Percentiles rank a stretch among this genome's conserved stretches.
Evolutionary conservation across 30 jellyfish, hydroid and myxozoan species (phyloP).

Genomic region (Aurelia sp.): DNA sequence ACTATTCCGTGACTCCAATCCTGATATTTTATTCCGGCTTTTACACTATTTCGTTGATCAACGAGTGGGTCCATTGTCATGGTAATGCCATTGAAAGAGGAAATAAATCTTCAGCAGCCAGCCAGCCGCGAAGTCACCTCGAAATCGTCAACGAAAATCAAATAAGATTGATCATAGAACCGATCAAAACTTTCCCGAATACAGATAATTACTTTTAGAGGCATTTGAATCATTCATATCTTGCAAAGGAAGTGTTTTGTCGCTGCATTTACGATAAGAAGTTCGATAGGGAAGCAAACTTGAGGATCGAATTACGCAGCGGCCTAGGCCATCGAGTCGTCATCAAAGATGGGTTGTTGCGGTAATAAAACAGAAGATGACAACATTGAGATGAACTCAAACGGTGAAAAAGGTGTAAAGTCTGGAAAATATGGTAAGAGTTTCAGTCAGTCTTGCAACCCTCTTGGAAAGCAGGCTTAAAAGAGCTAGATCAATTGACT

Average conservation of each 20-base stretch:
- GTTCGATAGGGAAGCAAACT: too few relatives aligned
- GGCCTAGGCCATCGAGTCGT: not conserved
- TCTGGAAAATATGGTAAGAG: conserved; percentile 71
- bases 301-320: too few relatives aligned
- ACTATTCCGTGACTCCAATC: too few relatives aligned
- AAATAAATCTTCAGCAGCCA: not conserved
- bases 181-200: too few relatives aligned
- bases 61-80: conserved; percentile 13
- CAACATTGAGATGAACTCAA: conserved; percentile 57
- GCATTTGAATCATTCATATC: too few relatives aligned
- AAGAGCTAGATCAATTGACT: too few relatives aligned
- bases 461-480: too few relatives aligned
- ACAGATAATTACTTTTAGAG: too few relatives aligned
- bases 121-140: not conserved
- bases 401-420: conserved; percentile 48
- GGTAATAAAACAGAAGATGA: conserved; percentile 63
- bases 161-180: too few relatives aligned
- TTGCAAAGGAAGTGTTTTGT: not conserved
- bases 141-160: not conserved
- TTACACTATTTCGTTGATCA: too few relatives aligned
- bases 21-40: too few relatives aligned
- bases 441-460: too few relatives aligned
- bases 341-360: conserved; percentile 87
- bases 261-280: not conserved
- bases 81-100: conserved; percentile 20